Evolutionary conservation across 2,113 vertebrate species (phyloP), one percentile per base, ranked within the genome.

Genomic region (Oryzias melastigma): DNA sequence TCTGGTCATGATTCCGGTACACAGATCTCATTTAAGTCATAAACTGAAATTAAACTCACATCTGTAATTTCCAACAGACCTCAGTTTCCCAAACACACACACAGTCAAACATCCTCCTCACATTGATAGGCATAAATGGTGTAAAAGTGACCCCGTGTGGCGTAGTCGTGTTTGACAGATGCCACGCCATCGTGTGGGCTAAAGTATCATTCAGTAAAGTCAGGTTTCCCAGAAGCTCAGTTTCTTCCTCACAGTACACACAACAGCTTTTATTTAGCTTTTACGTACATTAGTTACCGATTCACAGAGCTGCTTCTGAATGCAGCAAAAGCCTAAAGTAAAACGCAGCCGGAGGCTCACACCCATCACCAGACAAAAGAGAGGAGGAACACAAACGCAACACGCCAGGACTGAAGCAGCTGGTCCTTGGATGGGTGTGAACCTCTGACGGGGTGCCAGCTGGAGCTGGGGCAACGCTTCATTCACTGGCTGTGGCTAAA

Each of bases 51-150:
- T 20, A 67, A 78, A 71, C 40, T 81, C 56, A 65, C 41, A 8
- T 58, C 55, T 66, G 50, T 43, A 71, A 69, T 77, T 84, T 44
- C 73, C 8, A 8, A 43, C 71, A 22, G 25, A 73, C 63, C 24
- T 43, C 15, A 44, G 66, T 56, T 82, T 83, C 81, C 41, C 68
- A 69, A 8, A 65, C 62, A 52, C 15, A 46, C 5, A 60, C 41
- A 53, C 50, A 16, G 20, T 43, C 22, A 55, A 24, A 29, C 58
- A 29, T 44, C 54, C 48, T 65, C 54, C 60, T 58, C 47, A 45
- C 75, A 74, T 77, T 70, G 76, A 65, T 71, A 86, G 86, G 82
- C 87, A 81, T 73, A 75, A 35, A 27, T 46, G 76, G 84, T 83
- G 79, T 75, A 77, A 77, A 80, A 80, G 65, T 40, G 53, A 83